phyloP scores from a whole-genome alignment of 1,140 invertebrate species.

The Scaptomyza pallida region DNA sequence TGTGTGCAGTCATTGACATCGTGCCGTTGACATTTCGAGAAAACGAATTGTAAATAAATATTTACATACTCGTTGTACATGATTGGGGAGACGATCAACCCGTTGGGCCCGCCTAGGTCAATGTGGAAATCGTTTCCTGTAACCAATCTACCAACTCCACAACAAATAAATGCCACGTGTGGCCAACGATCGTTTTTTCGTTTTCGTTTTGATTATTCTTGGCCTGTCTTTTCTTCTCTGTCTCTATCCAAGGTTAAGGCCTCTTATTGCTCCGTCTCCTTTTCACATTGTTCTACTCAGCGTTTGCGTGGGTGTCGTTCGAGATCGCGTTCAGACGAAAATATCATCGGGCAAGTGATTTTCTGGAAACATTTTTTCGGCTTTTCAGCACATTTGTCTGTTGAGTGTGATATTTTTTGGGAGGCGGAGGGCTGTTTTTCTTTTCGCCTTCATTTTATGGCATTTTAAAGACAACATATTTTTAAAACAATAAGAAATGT shows the following conservation, averaged over 20 bases:
- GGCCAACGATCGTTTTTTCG: constrained; percentile 19
- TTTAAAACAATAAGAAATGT: constrained; percentile 44
- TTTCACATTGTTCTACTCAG: constrained; percentile 16
- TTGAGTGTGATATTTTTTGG: constrained; percentile 4
- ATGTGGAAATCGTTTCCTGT: constrained; percentile 45
- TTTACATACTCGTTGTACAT: constrained; percentile 39
- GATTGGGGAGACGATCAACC: constrained; percentile 51
- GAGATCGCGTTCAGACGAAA: constrained; percentile 12
- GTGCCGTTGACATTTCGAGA: constrained; percentile 69
- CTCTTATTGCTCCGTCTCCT: not conserved
- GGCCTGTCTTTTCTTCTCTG: not conserved
- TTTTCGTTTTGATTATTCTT: not conserved
- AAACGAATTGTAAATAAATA: constrained; percentile 56
- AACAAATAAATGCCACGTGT: constrained; percentile 46
- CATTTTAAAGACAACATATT: constrained; percentile 52
- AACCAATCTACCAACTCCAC: not conserved
- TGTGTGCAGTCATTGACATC: constrained; percentile 60
- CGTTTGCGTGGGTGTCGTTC: constrained; percentile 29
- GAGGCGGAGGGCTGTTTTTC: constrained; percentile 15
- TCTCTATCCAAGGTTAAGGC: constrained; percentile 15
- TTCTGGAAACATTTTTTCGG: constrained; percentile 28
- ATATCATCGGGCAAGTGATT: constrained; percentile 24
- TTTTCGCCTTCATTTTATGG: constrained; percentile 23
- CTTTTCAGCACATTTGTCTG: no score
- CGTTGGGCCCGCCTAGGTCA: constrained; percentile 41